Evolutionary conservation across 2,113 vertebrate species (phyloP).

Genomic region (Bambusicola thoracicus): DNA sequence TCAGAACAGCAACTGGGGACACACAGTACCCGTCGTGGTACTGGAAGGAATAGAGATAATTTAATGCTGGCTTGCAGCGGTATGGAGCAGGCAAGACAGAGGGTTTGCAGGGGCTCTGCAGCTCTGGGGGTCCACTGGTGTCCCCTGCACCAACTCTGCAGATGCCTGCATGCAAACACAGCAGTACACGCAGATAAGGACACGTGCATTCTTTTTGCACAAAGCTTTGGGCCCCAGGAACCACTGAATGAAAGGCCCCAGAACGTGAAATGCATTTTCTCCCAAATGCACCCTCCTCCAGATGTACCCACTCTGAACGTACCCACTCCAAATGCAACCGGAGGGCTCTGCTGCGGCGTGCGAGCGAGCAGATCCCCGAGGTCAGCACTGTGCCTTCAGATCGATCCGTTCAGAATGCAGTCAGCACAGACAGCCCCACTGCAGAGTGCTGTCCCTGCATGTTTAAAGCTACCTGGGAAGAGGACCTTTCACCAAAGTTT

Average conservation of each 20-base stretch:
- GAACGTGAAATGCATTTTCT: neutral
- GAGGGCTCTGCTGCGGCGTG: neutral
- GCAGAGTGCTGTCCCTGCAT: conserved; percentile 26
- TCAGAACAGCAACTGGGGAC: neutral
- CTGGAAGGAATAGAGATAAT: neutral
- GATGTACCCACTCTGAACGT: neutral
- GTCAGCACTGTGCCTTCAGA: neutral
- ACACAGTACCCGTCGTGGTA: neutral
- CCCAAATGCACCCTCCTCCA: neutral
- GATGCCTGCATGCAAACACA: neutral
- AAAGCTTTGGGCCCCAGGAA: neutral
- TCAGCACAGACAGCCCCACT: conserved; percentile 37
- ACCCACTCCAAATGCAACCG: no score
- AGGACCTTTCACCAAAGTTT: conserved; percentile 41
- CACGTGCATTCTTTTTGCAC: neutral
- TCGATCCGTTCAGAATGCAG: conserved; percentile 31
- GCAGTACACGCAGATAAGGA: neutral
- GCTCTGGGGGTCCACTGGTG: neutral
- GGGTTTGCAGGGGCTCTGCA: neutral
- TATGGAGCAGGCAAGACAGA: fast-evolving
- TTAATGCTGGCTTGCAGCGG: neutral
- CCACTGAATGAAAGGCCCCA: conserved; percentile 16
- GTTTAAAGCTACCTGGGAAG: conserved; percentile 45
- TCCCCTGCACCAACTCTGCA: neutral
- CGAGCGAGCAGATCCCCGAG: conserved; percentile 18